Percentiles rank a stretch among this genome's conserved stretches.
Conservation (phyloP, 2,113 vertebrate genomes). For the Halcyon malimbica region DNA sequence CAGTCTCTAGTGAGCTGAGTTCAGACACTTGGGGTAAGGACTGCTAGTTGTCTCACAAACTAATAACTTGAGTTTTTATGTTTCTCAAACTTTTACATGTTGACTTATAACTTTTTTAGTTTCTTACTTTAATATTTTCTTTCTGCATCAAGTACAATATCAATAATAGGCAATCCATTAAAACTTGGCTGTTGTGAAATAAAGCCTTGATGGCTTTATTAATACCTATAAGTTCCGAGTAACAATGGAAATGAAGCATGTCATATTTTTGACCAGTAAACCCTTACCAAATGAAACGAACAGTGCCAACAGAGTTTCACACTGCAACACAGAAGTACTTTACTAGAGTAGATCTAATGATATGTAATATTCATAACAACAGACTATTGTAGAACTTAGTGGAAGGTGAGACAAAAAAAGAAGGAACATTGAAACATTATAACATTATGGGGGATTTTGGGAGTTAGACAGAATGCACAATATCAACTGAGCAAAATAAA, state of each 20-base stretch:
- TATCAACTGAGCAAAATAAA: background rate
- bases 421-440: background rate
- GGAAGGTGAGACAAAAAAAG: background rate
- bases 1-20: background rate
- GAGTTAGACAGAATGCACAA: background rate
- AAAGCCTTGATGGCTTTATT: background rate
- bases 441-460: background rate
- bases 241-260: background rate
- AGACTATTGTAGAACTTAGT: background rate
- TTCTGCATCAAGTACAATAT: background rate
- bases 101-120: background rate
- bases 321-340: background rate
- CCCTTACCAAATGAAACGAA: background rate
- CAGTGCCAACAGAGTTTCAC: background rate
- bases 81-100: background rate
- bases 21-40: background rate
- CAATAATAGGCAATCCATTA: background rate
- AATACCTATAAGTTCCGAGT: background rate
- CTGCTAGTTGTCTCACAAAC: background rate
- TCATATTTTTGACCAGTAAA: background rate
- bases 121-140: background rate
- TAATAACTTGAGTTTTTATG: background rate
- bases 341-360: background rate
- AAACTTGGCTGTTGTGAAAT: background rate
- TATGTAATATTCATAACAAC: background rate